Evolutionary conservation across 2,113 vertebrate genomes (phyloP), one percentile per base, ranked within the genome.

Genomic region (Actenoides lindsayi): DNA sequence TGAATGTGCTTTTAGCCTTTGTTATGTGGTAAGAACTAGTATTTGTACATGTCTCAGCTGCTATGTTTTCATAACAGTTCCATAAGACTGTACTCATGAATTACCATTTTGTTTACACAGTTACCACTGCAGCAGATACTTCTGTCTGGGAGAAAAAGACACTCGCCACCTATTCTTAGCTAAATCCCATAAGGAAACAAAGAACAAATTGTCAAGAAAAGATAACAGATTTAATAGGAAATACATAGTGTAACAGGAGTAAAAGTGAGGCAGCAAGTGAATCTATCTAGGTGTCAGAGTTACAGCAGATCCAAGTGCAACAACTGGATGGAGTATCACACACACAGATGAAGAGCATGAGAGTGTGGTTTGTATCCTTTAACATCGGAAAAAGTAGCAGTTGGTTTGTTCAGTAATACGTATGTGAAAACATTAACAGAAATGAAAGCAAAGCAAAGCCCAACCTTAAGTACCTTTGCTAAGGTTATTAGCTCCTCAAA

Each of bases 271-370:
- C 73, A 79, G 65, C 48, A 14, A 14, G 56, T 65, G 78, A 57
- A 65, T n/a, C 48, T 53, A 5, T 25, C 17, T 18, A 56, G 33
- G 64, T 92, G 87, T 50, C 81, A 92, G 87, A 78, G 63, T 65
- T 90, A 85, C 67, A 93, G 87, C 84, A 73, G 68, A 60, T 44
- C 63, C 67, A 86, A 92, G 85, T 77, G 83, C 93, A 93, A 79
- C 76, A 92, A 44, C 39, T 68, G 93, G 39, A 56, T 60, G 68
- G 37, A 67, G 27, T 12, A 42, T 86, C 46, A 60, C 39, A 28
- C 48, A n/a, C 41, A 28, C 11, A 28, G 54, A 37, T 12, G 16
- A 70, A 46, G 17, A 56, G 42, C 44, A 16, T 5, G 62, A 60
- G 62, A 42, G 53, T 68, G 57, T 39, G 19, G 18, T 75, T 74